Conservation (phyloP, 2,888 invertebrate genomes). For the Ophraella communa region DNA sequence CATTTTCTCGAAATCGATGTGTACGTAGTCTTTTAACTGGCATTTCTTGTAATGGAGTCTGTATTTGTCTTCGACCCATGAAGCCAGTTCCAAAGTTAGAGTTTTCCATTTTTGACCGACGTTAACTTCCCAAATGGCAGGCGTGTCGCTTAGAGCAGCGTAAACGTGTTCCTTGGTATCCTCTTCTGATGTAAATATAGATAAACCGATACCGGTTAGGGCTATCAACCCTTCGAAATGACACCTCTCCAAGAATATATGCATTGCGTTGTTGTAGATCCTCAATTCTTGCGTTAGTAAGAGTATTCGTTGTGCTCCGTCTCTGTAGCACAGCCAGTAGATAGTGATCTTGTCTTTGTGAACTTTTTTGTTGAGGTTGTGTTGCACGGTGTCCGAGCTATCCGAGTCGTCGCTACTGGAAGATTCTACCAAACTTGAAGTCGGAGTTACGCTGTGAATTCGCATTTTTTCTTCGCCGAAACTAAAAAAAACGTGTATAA, state of each 20-base stretch:
- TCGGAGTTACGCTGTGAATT: conserved; percentile 72
- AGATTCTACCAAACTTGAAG: conserved; percentile 53
- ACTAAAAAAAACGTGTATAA: conserved; percentile 53
- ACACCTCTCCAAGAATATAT: conserved; percentile 71
- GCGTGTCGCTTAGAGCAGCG: conserved; percentile 70
- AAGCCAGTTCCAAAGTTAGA: conserved; percentile 75
- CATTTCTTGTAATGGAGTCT: conserved; percentile 72
- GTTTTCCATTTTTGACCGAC: conserved; percentile 82
- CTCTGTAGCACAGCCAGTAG: conserved; percentile 82
- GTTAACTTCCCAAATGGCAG: conserved; percentile 83
- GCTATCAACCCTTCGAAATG: conserved; percentile 73
- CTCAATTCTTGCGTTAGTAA: conserved; percentile 79
- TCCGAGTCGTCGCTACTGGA: conserved; percentile 68
- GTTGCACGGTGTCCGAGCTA: conserved; percentile 55
- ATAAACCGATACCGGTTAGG: conserved; percentile 71
- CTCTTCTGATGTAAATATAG: conserved; percentile 60
- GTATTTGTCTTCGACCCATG: conserved; percentile 85
- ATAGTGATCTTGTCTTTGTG: conserved; percentile 78
- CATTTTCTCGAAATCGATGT: conserved; percentile 84
- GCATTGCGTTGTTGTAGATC: conserved; percentile 68
- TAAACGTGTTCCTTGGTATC: conserved; percentile 72
- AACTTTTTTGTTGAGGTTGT: conserved; percentile 66
- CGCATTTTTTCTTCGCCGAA: conserved; percentile 76
- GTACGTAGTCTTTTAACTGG: conserved; percentile 77
- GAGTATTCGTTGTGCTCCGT: conserved; percentile 75